A percentile compares a stretch with the other conserved stretches of the same genome.
Conservation (phyloP, 2,888 invertebrate genomes). For the Dryobotodes eremita region DNA sequence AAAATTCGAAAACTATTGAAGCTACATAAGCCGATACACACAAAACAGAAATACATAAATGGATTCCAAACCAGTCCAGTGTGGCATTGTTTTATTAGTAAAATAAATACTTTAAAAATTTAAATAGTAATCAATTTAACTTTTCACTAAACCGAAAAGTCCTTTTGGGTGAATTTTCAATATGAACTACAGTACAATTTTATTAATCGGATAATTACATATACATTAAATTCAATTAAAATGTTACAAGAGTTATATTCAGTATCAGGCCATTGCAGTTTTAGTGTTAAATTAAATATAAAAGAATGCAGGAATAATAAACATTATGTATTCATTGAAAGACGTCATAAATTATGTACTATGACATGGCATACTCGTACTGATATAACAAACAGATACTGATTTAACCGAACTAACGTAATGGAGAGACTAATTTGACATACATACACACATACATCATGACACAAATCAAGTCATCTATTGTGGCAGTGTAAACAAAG, state of each 20-base stretch:
- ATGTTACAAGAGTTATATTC: not conserved
- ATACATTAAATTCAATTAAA: constrained; percentile 18
- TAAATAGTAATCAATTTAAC: not conserved
- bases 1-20: not conserved
- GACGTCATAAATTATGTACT: not conserved
- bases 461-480: not conserved
- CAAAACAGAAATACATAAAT: not conserved
- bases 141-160: constrained; percentile 1
- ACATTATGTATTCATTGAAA: not conserved
- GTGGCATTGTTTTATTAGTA: not conserved
- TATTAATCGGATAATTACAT: not conserved
- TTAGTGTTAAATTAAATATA: not conserved
- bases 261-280: not conserved
- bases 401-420: constrained; percentile 8
- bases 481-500: constrained; percentile 1
- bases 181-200: not conserved
- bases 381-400: constrained; percentile 4
- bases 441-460: not conserved
- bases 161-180: not conserved
- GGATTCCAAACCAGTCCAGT: not conserved
- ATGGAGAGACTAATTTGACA: constrained; percentile 3
- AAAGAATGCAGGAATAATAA: not conserved
- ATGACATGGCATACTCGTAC: not conserved
- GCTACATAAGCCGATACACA: no score
- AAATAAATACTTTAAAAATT: constrained; percentile 28